Evolutionary conservation across 1,140 invertebrate genomes (phyloP), one percentile per base, ranked within the genome.

Genomic region (Magallana gigas): DNA sequence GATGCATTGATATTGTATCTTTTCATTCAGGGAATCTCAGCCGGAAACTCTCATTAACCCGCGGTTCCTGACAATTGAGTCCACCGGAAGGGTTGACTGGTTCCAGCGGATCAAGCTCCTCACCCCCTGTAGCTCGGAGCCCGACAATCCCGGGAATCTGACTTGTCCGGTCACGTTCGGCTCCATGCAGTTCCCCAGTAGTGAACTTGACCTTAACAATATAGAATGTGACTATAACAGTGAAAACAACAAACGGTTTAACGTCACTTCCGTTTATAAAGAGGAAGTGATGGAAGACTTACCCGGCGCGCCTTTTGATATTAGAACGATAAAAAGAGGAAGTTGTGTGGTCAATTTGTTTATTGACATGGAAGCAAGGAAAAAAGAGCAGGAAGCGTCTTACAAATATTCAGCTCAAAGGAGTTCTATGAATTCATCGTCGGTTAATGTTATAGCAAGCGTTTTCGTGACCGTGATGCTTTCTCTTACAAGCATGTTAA

Each of bases 111-210:
- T 29, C 68, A 76, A 76, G 23, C 68, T 76, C 23, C 18, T 23
- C 12, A 76, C 68, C 1, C 68, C 68, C 4, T 76, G 68, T 12
- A 12, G 23, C 23, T 8, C 68, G 8, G 68, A 76, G 36, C 36
- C 23, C 8, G 23, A 76, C 36, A 48, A 1, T 5, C 36, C 36
- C 8, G 68, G 68, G 8, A 11, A 76, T 12, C 36, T 76, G 8
- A 2, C 23, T 2, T 76, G 68, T 11, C 23, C 68, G 2, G 18
- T 76, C 8, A 76, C 68, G 23, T 76, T 76, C 68, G 68, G 68
- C 36, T 76, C 68, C 36, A 76, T 76, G 68, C 68, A 76, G 68
- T 76, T 76, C 36, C 68, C 68, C 36, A 8, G 14, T 12, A 76
- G 68, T 76, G 68, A 76, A 29, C 68, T 36, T 12, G 68, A 76